Percentiles rank a stretch among this genome's conserved stretches.
Conservation (phyloP, 2,888 invertebrate genomes). For the Perithous albicinctus region DNA sequence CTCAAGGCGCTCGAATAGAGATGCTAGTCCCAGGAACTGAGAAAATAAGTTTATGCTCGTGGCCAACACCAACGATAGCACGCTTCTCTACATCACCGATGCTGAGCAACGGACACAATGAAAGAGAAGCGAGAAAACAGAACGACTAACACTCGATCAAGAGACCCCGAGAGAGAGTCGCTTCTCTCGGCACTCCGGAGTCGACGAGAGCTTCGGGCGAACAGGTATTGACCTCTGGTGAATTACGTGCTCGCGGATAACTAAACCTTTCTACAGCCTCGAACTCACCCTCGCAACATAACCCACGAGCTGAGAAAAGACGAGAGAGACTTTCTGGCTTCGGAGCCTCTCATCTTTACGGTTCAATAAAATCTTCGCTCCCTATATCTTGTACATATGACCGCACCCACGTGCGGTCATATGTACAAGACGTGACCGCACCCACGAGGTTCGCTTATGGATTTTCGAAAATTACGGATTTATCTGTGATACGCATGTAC, state of each 20-base stretch:
- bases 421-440: conserved; percentile 41
- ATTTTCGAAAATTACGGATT: conserved; percentile 61
- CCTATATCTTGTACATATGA: too few relatives aligned
- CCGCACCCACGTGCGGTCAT: too few relatives aligned
- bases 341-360: conserved; percentile 67
- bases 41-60: conserved; percentile 27
- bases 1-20: not conserved
- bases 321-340: conserved; percentile 36
- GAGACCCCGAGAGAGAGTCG: conserved; percentile 10
- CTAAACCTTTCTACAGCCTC: conserved; percentile 38
- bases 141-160: conserved; percentile 21
- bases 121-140: conserved; percentile 41
- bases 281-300: conserved; percentile 10
- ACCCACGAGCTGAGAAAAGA: conserved; percentile 6
- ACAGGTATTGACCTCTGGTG: conserved; percentile 59
- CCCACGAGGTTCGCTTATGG: conserved; percentile 50
- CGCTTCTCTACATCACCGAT: conserved; percentile 23
- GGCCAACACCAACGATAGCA: not conserved
- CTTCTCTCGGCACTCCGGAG: not conserved
- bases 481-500: not conserved
- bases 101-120: conserved; percentile 22
- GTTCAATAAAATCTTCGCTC: conserved; percentile 68
- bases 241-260: conserved; percentile 69
- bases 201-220: conserved; percentile 25
- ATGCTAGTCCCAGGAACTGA: not conserved